Conservation (phyloP, 1,140 invertebrate species). For the Lepidurus couesii region DNA sequence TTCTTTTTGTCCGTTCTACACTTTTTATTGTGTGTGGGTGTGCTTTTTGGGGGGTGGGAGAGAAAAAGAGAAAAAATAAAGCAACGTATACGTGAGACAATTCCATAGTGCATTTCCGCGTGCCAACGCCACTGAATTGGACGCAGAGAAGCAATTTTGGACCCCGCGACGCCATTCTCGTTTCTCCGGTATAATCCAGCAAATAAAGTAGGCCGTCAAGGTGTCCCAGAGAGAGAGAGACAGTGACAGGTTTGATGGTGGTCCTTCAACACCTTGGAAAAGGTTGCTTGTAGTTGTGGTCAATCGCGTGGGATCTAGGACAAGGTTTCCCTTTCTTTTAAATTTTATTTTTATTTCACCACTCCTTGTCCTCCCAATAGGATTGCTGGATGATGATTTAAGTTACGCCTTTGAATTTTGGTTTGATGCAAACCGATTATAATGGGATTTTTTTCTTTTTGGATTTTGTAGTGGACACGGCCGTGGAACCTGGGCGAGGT, state of each 20-base stretch:
- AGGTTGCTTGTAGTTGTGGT: neutral
- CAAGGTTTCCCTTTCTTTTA: neutral
- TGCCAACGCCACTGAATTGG: neutral
- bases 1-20: too few relatives aligned
- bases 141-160: neutral
- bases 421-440: neutral
- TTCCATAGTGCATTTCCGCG: neutral
- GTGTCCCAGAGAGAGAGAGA: neutral
- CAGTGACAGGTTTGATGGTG: neutral
- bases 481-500: slow-evolving; percentile 26
- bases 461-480: slow-evolving; percentile 30
- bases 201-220: neutral
- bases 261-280: neutral
- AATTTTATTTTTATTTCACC: neutral
- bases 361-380: neutral
- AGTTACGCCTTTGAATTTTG: neutral
- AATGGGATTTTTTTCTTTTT: neutral
- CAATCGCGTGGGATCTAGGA: slow-evolving; percentile 15
- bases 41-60: too few relatives aligned
- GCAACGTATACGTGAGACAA: neutral
- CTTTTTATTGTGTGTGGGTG: too few relatives aligned
- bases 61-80: too few relatives aligned
- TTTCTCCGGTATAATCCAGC: neutral
- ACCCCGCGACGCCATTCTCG: neutral
- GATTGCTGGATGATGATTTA: too few relatives aligned